A percentile compares a stretch with the other conserved stretches of the same genome.
Conservation (phyloP, 1,140 invertebrate species). For the Musca vetustissima region DNA sequence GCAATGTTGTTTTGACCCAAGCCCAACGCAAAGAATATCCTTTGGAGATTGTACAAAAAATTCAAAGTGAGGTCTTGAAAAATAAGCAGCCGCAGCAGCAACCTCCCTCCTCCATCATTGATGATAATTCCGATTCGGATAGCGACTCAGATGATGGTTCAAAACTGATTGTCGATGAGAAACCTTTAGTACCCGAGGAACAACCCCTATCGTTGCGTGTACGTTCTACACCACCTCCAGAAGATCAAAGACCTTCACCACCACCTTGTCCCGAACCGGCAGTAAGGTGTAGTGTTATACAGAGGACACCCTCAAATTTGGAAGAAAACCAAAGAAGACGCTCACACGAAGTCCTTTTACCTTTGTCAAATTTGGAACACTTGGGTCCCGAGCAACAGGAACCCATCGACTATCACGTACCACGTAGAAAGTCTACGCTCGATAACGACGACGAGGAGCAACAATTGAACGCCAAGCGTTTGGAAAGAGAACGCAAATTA, state of each 20-base stretch:
- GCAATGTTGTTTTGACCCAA: constrained; percentile 69
- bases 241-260: constrained; percentile 57
- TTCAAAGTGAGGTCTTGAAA: constrained; percentile 39
- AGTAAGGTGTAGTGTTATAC: constrained; percentile 75
- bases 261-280: constrained; percentile 56
- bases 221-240: constrained; percentile 57
- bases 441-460: constrained; percentile 62
- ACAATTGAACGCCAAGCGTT: constrained; percentile 34
- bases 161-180: constrained; percentile 57
- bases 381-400: constrained; percentile 71
- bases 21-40: constrained; percentile 79
- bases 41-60: constrained; percentile 47
- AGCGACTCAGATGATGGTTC: constrained; percentile 38
- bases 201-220: constrained; percentile 46
- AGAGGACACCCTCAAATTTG: constrained; percentile 68
- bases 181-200: constrained; percentile 57
- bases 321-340: constrained; percentile 57
- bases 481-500: constrained; percentile 43
- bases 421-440: constrained; percentile 69
- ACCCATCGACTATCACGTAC: constrained; percentile 85
- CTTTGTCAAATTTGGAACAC: constrained; percentile 55
- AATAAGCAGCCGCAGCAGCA: neutral
- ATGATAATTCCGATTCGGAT: constrained; percentile 41
- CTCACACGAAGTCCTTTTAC: constrained; percentile 57
- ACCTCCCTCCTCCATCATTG: neutral